These are phyloP conservation scores for Therioaphis trifolii DNA, from an alignment of 2,888 invertebrate genomes.

Conservation along the genomic window DNA sequence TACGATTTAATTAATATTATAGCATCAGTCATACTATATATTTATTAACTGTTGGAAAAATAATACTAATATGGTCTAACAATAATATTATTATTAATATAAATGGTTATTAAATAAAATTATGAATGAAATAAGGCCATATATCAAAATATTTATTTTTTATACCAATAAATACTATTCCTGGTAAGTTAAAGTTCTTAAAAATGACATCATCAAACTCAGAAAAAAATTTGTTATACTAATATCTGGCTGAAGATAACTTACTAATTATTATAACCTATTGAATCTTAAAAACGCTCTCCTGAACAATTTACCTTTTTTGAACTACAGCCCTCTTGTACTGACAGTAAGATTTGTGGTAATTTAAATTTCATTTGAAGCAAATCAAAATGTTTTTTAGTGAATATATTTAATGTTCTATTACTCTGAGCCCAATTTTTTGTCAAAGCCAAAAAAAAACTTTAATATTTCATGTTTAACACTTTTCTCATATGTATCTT, in stretches of 20 bases:
- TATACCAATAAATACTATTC: not conserved
- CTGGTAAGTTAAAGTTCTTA: too few relatives aligned
- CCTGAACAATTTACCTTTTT: constrained; percentile 8
- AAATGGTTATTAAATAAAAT: not conserved
- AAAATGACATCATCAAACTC: not conserved
- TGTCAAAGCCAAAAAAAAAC: too few relatives aligned
- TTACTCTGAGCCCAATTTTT: too few relatives aligned
- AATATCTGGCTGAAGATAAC: constrained; percentile 1
- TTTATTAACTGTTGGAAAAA: not conserved
- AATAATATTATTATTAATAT: too few relatives aligned
- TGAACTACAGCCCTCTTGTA: not conserved
- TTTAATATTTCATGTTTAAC: too few relatives aligned
- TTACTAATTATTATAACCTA: not conserved
- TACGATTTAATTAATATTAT: too few relatives aligned
- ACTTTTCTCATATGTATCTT: too few relatives aligned
- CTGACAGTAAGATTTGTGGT: not conserved
- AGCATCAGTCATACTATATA: not conserved
- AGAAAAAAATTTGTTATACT: not conserved
- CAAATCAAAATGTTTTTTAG: too few relatives aligned
- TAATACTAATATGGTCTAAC: not conserved
- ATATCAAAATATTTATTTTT: constrained; percentile 15
- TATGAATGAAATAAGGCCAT: constrained; percentile 18
- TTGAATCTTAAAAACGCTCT: constrained; percentile 7
- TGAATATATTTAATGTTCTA: too few relatives aligned
- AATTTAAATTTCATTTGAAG: too few relatives aligned